A percentile compares a stretch with the other conserved stretches of the same genome.
phyloP scores from a whole-genome alignment of 2,113 vertebrate species.

The Desmodus rotundus region DNA sequence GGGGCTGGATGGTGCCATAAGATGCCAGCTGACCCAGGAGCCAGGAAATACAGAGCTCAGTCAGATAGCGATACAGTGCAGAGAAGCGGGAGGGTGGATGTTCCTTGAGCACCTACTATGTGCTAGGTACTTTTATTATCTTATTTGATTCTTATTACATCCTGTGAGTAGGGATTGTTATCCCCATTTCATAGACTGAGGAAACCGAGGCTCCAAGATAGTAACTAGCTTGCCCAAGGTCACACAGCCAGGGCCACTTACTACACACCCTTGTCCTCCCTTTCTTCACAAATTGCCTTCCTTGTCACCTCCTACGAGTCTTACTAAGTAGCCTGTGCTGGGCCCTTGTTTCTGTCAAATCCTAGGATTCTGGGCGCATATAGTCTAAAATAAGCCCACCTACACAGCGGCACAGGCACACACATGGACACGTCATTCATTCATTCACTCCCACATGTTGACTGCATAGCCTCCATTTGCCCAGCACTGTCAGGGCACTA shows the following conservation, averaged over 20 bases:
- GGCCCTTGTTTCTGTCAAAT: neutral
- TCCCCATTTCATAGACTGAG: neutral
- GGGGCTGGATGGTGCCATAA: neutral
- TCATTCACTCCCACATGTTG: neutral
- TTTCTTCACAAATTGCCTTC: neutral
- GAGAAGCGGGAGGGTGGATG: too few species aligned
- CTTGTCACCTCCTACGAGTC: neutral
- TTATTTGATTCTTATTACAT: neutral
- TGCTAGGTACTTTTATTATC: neutral
- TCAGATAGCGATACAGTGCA: fast-evolving
- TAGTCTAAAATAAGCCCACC: neutral
- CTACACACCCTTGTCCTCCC: neutral
- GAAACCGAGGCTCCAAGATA: neutral
- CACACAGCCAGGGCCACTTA: neutral
- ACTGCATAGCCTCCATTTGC: neutral
- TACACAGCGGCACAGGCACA: too few species aligned
- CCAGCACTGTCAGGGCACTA: neutral
- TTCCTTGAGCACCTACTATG: neutral
- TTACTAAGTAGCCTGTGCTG: neutral
- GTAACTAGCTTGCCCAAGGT: neutral
- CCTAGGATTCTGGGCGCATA: neutral
- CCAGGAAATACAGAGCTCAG: fast-evolving
- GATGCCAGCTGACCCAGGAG: neutral
- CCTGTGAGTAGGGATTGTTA: neutral
- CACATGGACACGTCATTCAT: fast-evolving